Evolutionary conservation across 2,113 vertebrate genomes (phyloP).

Genomic region (Centropus bengalensis): DNA sequence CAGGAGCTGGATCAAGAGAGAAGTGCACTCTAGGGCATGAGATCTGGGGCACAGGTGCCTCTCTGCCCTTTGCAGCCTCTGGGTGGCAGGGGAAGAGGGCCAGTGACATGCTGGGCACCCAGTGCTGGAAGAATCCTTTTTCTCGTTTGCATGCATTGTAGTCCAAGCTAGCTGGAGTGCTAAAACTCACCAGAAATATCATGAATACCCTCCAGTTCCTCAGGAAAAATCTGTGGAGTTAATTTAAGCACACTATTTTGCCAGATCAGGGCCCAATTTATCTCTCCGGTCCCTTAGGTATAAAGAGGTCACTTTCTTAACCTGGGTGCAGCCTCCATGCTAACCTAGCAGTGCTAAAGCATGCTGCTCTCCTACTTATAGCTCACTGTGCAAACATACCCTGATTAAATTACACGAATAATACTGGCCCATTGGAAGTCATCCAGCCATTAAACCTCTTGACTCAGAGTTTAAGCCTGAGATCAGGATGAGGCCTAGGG

Average conservation of each 20-base stretch:
- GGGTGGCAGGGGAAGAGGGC: rapidly evolving
- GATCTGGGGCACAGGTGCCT: rapidly evolving
- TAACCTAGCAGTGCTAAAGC: background rate
- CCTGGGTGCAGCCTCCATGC: background rate
- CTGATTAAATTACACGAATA: background rate
- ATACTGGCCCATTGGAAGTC: background rate
- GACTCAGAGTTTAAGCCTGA: slow-evolving; percentile 26
- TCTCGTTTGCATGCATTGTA: rapidly evolving
- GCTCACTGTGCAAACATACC: background rate
- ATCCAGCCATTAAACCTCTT: slow-evolving; percentile 40
- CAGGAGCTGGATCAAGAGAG: background rate
- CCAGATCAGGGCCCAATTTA: background rate
- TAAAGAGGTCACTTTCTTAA: background rate
- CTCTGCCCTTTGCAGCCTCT: rapidly evolving
- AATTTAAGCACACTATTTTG: background rate
- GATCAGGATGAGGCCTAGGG: slow-evolving; percentile 34
- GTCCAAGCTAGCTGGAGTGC: background rate
- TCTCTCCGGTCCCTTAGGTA: background rate
- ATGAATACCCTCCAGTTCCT: background rate
- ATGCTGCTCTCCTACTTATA: background rate
- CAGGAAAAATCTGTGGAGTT: background rate
- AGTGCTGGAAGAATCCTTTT: background rate
- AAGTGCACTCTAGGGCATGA: rapidly evolving
- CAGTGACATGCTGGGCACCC: background rate
- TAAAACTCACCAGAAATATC: background rate